A percentile compares a stretch with the other conserved stretches of the same genome.
These are phyloP conservation scores for Coluber constrictor DNA, from an alignment of 2,797 vertebrate genomes.

Conservation along the genomic window DNA sequence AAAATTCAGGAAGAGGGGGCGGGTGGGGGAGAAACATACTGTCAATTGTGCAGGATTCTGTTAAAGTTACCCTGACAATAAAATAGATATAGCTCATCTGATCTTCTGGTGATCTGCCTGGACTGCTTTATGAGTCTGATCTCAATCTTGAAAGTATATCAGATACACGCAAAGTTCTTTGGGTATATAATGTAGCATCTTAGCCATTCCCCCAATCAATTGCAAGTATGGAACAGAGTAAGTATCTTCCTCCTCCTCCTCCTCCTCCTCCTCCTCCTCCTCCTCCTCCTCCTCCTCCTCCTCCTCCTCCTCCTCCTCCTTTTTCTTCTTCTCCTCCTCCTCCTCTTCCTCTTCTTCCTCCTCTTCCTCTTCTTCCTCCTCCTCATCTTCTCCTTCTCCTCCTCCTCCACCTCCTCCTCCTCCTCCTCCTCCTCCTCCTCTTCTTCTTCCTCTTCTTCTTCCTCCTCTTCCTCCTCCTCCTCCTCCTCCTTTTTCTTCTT, in stretches of 20 bases:
- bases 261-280: no score
- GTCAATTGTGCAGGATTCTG: background rate
- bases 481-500: no score
- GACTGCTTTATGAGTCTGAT: background rate
- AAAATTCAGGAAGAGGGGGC: background rate
- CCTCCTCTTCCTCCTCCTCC: no score
- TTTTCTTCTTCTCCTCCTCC: no score
- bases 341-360: no score
- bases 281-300: no score
- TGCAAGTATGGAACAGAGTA: background rate
- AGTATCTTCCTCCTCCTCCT: no score
- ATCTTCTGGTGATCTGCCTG: background rate
- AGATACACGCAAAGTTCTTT: background rate
- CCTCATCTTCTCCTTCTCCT: no score
- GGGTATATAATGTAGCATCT: background rate
- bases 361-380: no score
- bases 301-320: no score
- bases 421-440: accelerated
- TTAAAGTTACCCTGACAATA: background rate
- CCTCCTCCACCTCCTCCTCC: accelerated
- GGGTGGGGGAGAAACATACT: background rate
- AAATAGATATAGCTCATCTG: background rate
- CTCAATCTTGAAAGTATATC: background rate
- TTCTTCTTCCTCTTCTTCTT: no score
- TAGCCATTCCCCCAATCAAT: no score